Base-by-base conservation (phyloP, 2,888 invertebrate genomes). In the Germaria angustata region DNA sequence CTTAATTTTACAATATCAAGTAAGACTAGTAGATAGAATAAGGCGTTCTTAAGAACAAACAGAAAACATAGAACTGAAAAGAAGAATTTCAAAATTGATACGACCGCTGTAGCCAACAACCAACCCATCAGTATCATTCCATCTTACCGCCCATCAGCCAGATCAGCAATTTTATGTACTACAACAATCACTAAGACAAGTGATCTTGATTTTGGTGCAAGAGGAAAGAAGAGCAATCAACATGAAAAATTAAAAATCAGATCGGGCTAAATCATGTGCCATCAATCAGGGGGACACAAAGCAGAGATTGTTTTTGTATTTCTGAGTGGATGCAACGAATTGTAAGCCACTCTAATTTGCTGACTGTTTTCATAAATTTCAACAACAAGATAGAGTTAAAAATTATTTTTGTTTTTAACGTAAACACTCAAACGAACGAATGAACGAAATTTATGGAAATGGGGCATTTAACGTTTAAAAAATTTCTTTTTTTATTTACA, bases 141-240 rank as follows among this genome's bases (percentile, higher is more conserved):
- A 78, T 78, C 71, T 55, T 36, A 55, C 69, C 78, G 63, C 71
- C 78, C 78, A 78, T 78, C 71, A 24, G 46, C 71, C 71, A 78
- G 78, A 22, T n/a, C 34, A 46, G 46, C 32, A 63, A 71, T 71
- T 69, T 68, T 69, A 17, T 51, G 22, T 68, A 41, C 51, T n/a
- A 53, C 51, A 39, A 57, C 77, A 22, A 68, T 59, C 69, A 53
- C 41, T 41, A 36, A 69, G 61, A 69, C 69, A 77, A 77, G 69
- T 63, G 77, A 69, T 77, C 51, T 77, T 69, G 59, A 69, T 77
- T 24, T 68, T 46, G 39, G 17, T 44, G 24, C 4, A 39, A 61
- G 9, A 28, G 13, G 9, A 32, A 2, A 49, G 15, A 2, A 75
- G 20, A 63, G 28, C 15, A 32, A 6, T 28, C 32, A 66, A 57